These are phyloP conservation scores for Montipora capricornis DNA, from an alignment of 64 coral and sea anemone genomes.

Conservation along the genomic window DNA sequence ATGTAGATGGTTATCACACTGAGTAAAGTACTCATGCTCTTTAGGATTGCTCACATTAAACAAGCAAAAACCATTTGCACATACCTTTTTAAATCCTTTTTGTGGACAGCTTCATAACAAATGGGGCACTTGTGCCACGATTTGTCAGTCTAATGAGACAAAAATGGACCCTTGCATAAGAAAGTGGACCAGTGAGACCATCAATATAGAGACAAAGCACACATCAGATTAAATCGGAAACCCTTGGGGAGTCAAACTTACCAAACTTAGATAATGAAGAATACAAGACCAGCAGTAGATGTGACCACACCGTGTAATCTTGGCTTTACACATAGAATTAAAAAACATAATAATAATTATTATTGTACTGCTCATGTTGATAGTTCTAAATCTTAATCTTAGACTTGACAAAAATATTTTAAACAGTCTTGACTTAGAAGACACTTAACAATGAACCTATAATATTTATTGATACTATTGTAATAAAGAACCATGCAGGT, in stretches of 20 bases:
- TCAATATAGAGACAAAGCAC: not conserved
- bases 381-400: too few species aligned
- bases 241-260: conserved; percentile 26
- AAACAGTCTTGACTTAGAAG: too few species aligned
- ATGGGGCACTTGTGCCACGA: conserved; percentile 97
- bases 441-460: too few species aligned
- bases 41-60: not conserved
- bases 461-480: too few species aligned
- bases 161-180: not conserved
- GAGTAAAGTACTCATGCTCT: too few species aligned
- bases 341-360: too few species aligned
- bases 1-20: too few species aligned
- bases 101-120: conserved; percentile 91
- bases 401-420: too few species aligned
- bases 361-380: too few species aligned
- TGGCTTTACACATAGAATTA: conserved; percentile 56
- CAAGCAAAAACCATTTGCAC: not conserved
- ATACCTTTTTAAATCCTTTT: conserved; percentile 94
- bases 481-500: not conserved
- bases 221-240: not conserved
- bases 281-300: conserved; percentile 99
- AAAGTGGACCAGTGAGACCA: not conserved
- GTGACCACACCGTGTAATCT: conserved; percentile 98
- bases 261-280: conserved; percentile 96
- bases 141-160: conserved; percentile 78